Evolutionary conservation across 2,797 vertebrate species (phyloP).

Genomic region (Dicrostonyx torquatus): DNA sequence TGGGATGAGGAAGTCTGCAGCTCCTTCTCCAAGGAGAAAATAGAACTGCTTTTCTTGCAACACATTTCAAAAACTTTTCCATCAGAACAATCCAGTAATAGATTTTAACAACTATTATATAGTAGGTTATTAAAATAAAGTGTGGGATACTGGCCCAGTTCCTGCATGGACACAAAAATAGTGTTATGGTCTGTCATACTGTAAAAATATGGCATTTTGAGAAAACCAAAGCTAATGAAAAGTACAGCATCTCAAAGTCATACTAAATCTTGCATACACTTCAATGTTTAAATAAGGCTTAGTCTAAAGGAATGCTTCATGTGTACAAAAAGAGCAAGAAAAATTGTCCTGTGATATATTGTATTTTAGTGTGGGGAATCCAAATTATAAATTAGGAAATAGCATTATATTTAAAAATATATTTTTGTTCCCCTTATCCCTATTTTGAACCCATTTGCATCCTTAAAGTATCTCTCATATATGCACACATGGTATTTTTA

Average conservation of each 20-base stretch:
- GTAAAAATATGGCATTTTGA: conserved; percentile 77
- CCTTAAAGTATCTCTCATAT: neutral
- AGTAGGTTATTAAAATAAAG: conserved; percentile 78
- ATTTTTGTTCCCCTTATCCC: neutral
- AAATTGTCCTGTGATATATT: neutral
- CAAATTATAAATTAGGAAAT: neutral
- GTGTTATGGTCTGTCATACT: conserved; percentile 76
- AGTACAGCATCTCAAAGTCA: conserved; percentile 42
- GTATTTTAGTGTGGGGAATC: neutral
- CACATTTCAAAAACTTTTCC: conserved; percentile 70
- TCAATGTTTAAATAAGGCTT: conserved; percentile 10
- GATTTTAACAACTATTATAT: conserved; percentile 76
- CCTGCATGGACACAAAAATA: conserved; percentile 75
- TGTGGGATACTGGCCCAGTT: conserved; percentile 75
- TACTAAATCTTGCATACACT: neutral
- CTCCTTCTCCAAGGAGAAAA: conserved; percentile 73
- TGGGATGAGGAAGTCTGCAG: conserved; percentile 77
- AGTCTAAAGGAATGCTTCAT: neutral
- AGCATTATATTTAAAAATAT: neutral
- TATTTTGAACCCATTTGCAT: neutral
- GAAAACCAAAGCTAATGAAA: conserved; percentile 81
- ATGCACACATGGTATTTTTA: neutral
- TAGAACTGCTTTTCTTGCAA: conserved; percentile 71
- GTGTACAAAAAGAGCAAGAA: neutral
- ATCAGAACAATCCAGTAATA: conserved; percentile 72